Conservation (phyloP, 2,888 invertebrate genomes). For the Ferrisia virgata region DNA sequence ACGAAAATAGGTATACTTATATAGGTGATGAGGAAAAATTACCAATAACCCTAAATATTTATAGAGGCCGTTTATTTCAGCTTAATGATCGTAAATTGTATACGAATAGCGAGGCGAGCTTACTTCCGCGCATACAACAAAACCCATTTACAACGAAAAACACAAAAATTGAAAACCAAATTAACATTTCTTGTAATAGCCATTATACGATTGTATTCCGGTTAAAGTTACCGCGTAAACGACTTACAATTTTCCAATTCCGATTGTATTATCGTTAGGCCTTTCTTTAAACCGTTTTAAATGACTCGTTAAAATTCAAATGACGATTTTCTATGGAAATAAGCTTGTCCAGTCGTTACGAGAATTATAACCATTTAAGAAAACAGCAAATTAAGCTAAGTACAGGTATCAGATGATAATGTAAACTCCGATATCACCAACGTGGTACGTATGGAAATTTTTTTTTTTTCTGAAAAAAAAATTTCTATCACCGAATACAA, state of each 20-base stretch:
- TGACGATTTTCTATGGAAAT: not conserved
- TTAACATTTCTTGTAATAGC: not conserved
- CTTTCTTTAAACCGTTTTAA: not conserved
- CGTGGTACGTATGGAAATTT: no score
- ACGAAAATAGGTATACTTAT: no score
- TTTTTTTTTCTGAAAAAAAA: no score
- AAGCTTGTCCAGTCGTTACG: not conserved
- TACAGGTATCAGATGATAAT: no score
- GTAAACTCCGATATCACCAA: no score
- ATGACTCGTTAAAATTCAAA: conserved; percentile 1
- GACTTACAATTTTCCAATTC: not conserved
- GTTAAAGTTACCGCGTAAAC: not conserved
- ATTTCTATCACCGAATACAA: no score
- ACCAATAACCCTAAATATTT: not conserved
- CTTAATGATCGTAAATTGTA: not conserved
- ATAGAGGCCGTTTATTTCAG: not conserved
- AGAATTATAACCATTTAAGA: not conserved
- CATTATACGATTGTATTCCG: not conserved
- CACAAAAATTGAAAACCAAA: not conserved
- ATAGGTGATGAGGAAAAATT: not conserved
- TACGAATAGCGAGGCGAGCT: not conserved
- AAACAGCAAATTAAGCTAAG: not conserved
- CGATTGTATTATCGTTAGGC: not conserved
- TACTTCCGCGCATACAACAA: no score
- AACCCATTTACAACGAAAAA: not conserved